These are phyloP conservation scores for Zeus faber DNA, from an alignment of 2,113 vertebrate genomes.

Conservation along the genomic window DNA sequence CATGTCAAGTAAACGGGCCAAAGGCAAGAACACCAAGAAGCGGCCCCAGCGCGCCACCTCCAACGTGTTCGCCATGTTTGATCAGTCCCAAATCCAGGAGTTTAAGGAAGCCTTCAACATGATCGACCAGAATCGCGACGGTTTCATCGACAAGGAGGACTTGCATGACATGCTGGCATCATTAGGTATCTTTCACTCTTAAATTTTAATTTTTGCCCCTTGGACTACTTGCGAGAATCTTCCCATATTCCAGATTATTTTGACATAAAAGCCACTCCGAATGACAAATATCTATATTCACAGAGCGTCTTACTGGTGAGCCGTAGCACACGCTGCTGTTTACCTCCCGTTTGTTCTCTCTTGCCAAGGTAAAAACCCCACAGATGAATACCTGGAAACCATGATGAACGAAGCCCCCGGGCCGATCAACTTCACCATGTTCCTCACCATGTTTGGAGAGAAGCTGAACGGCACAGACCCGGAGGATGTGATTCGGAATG, in stretches of 20 bases:
- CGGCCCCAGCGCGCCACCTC: conserved; percentile 91
- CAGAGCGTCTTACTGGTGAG: too few relatives aligned
- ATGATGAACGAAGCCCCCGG: conserved; percentile 96
- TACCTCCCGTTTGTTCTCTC: too few relatives aligned
- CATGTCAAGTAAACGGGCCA: conserved; percentile 94
- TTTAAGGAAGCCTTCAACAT: conserved; percentile 96
- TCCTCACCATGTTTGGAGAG: conserved; percentile 97
- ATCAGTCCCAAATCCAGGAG: conserved; percentile 93
- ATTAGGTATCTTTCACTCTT: conserved; percentile 74
- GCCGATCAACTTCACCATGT: conserved; percentile 96
- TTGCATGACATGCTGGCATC: conserved; percentile 93
- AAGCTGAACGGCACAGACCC: conserved; percentile 82
- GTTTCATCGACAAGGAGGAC: conserved; percentile 93
- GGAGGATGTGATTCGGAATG: conserved; percentile 92
- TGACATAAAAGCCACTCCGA: too few relatives aligned
- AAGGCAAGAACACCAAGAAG: conserved; percentile 96
- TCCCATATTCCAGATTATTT: too few relatives aligned
- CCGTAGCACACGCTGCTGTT: too few relatives aligned
- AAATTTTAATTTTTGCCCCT: too few relatives aligned
- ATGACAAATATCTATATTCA: too few relatives aligned
- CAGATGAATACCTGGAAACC: conserved; percentile 87
- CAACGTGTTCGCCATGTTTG: conserved; percentile 93
- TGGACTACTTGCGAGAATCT: too few relatives aligned
- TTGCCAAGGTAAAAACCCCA: conserved; percentile 87
- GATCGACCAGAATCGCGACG: conserved; percentile 93